phyloP scores from a whole-genome alignment of 2,797 vertebrate genomes.

The Helostoma temminkii region DNA sequence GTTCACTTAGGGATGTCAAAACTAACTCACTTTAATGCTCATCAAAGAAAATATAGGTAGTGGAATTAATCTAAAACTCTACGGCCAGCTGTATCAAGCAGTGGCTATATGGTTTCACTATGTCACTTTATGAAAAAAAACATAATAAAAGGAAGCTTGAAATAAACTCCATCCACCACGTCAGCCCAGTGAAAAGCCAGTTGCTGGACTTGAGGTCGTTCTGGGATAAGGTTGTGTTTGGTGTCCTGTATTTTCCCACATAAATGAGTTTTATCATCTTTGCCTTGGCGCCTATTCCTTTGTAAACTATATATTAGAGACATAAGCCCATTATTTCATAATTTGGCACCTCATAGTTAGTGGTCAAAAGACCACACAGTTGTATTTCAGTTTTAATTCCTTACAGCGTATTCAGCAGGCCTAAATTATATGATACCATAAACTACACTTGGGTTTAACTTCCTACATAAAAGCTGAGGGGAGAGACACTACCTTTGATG shows the following conservation, averaged over 20 bases:
- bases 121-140: too few species aligned
- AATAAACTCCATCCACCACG: not conserved
- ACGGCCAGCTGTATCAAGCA: constrained; percentile 9
- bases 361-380: constrained; percentile 42
- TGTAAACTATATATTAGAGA: constrained; percentile 2
- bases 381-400: constrained; percentile 11
- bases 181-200: not conserved
- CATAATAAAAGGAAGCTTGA: not conserved
- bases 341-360: constrained; percentile 13
- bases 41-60: not conserved
- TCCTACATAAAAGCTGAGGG: not conserved
- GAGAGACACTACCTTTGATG: constrained; percentile 14
- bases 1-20: not conserved
- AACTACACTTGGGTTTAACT: not conserved
- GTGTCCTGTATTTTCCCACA: constrained; percentile 9
- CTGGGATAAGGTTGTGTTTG: not conserved
- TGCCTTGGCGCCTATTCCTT: not conserved
- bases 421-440: constrained; percentile 9
- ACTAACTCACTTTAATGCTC: not conserved
- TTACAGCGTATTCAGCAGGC: constrained; percentile 10
- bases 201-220: constrained; percentile 3
- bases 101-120: constrained; percentile 8
- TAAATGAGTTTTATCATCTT: not conserved
- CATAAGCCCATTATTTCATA: not conserved
- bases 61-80: not conserved